Percentiles rank a stretch among this genome's conserved stretches.
phyloP scores from a whole-genome alignment of 2,888 invertebrate species.

The Pandemis corylana region DNA sequence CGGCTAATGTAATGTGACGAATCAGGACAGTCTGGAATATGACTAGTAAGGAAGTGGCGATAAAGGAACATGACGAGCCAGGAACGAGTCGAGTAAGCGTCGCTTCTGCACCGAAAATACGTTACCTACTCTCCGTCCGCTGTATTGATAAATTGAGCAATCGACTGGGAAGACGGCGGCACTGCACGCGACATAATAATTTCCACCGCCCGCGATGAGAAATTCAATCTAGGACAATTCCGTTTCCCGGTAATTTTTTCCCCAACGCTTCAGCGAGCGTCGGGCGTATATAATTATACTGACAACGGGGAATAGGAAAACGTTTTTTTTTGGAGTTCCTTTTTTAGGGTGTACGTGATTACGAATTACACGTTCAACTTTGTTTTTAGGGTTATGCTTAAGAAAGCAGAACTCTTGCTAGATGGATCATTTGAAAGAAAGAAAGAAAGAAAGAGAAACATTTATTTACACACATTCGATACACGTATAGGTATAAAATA shows the following conservation, averaged over 20 bases:
- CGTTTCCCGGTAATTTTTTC: slow-evolving; percentile 29
- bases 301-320: slow-evolving; percentile 26
- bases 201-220: slow-evolving; percentile 73
- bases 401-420: too few relatives aligned
- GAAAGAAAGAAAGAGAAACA: too few relatives aligned
- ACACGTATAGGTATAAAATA: too few relatives aligned
- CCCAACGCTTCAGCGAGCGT: slow-evolving; percentile 13
- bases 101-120: slow-evolving; percentile 27
- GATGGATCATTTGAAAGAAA: too few relatives aligned
- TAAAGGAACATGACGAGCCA: too few relatives aligned
- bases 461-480: too few relatives aligned
- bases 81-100: not conserved
- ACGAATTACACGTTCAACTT: too few relatives aligned
- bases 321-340: not conserved
- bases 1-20: too few relatives aligned
- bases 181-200: slow-evolving; percentile 79
- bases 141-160: slow-evolving; percentile 83
- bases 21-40: too few relatives aligned
- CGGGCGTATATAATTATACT: slow-evolving; percentile 26
- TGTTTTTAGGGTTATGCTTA: too few relatives aligned
- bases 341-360: too few relatives aligned
- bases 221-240: slow-evolving; percentile 62
- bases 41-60: too few relatives aligned
- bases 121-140: slow-evolving; percentile 54
- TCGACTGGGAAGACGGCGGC: slow-evolving; percentile 71